Base-by-base conservation (phyloP, 1,140 invertebrate genomes). In the Batillaria attramentaria region DNA sequence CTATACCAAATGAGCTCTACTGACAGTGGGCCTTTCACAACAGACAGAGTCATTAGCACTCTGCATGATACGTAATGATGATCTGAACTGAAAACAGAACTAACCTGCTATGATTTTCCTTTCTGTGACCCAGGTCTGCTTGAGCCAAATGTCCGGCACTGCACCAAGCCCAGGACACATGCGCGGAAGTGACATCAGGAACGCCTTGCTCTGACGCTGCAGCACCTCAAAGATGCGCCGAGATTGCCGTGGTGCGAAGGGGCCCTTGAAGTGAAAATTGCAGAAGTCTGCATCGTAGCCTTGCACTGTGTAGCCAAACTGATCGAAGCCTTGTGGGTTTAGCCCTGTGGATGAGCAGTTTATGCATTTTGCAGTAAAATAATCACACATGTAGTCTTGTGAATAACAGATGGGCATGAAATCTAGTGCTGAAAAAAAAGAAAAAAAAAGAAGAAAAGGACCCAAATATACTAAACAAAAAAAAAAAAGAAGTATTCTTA, bases 251-350 rank as follows among this genome's bases (percentile, higher is more conserved):
- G 82, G 66, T 68, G 79, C 77, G 79, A 86, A 87, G 5, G 87
- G 87, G n/a, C 87, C 86, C 46, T 83, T 76, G 77, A 79, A 84
- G 28, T 80, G 70, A 76, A 83, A 87, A 79, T 84, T 85, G 83
- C 87, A 89, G 43, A 80, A 57, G 65, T 86, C 75, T 3, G 78
- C 77, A 75, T 87, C 84, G 62, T 85, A 83, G 10, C 86, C 86
- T 54, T 69, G 37, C n/a, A 65, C 41, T 35, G 75, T 76, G 81
- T 87, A 87, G 13, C 87, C 86, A 83, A 82, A 87, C 50, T 77
- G 81, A 65, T 86, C 85, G 46, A 73, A 82, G n/a, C 85, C 87
- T 77, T 85, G 78, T 60, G 6, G 46, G 54, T 80, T 82, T 16
- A 86, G 65, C 2, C 85, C 85, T 84, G 54, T n/a, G 66, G 60